Conservation (phyloP, 1,140 invertebrate species). For the Heliconius hermathena region DNA sequence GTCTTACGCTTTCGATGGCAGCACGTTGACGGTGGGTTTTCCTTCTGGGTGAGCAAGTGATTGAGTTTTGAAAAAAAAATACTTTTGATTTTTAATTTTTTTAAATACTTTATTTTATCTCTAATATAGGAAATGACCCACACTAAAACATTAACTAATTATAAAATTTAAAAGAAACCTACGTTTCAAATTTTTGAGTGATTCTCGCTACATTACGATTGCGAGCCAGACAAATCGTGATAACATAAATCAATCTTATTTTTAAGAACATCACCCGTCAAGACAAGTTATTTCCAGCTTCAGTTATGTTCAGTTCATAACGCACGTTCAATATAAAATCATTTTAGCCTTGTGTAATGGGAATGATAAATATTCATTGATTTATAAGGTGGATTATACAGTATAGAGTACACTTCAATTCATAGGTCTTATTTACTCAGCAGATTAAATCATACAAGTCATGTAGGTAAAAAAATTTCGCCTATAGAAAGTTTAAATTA, state of each 20-base stretch:
- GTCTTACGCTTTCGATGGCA: too few species aligned
- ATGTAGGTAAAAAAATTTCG: not conserved
- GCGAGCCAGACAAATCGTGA: slow-evolving; percentile 55
- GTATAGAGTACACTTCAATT: not conserved
- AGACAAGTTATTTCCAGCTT: slow-evolving; percentile 51
- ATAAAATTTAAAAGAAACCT: not conserved
- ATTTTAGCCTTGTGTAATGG: not conserved
- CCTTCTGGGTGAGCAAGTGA: too few species aligned
- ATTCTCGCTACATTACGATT: not conserved
- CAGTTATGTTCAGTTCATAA: slow-evolving; percentile 46
- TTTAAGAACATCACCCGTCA: slow-evolving; percentile 60
- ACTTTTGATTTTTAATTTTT: too few species aligned
- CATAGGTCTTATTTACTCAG: not conserved
- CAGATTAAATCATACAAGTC: not conserved
- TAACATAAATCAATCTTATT: slow-evolving; percentile 62
- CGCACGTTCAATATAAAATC: not conserved
- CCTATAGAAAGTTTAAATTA: not conserved
- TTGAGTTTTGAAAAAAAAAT: too few species aligned
- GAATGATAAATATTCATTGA: slow-evolving; percentile 9
- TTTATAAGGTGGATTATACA: not conserved
- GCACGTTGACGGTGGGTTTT: too few species aligned
- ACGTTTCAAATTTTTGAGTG: not conserved
- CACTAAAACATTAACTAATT: too few species aligned
- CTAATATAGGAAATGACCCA: too few species aligned
- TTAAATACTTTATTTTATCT: too few species aligned